Percentiles rank a stretch among this genome's conserved stretches.
These are phyloP conservation scores for Rotaria socialis DNA, from an alignment of 2,888 invertebrate species.

Conservation along the genomic window DNA sequence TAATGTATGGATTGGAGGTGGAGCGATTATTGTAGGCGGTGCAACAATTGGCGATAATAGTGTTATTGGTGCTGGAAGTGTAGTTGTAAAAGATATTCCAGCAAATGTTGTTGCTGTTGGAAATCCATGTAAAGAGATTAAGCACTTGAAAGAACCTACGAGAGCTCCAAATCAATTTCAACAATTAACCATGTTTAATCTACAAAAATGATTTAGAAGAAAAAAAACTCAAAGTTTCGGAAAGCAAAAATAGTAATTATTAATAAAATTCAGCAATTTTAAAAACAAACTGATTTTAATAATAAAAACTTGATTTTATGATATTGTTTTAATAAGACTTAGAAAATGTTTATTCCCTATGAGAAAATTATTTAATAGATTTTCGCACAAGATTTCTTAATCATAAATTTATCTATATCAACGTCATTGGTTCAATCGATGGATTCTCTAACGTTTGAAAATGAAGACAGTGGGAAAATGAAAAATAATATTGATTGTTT, in stretches of 20 bases:
- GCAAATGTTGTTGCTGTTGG: constrained; percentile 41
- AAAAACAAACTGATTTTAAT: background rate
- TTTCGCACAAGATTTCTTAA: no score
- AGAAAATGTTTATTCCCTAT: no score
- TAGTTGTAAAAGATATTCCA: constrained; percentile 42
- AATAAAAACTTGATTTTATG: background rate
- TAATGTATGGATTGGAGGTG: constrained; percentile 46
- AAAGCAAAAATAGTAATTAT: no score
- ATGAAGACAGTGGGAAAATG: no score
- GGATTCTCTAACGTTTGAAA: no score
- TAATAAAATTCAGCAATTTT: background rate
- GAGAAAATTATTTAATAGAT: no score
- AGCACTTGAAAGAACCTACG: constrained; percentile 11
- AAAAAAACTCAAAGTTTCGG: background rate
- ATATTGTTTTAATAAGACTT: no score
- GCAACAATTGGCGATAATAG: constrained; percentile 42
- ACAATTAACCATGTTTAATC: background rate
- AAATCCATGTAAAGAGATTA: constrained; percentile 44
- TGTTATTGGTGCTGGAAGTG: constrained; percentile 44
- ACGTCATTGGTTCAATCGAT: no score
- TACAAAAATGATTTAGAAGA: background rate
- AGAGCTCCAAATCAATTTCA: background rate
- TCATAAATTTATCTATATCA: no score
- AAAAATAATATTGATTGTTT: no score
- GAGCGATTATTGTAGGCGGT: constrained; percentile 23